Base-by-base conservation (phyloP, 2,797 vertebrate species). In the Pampus argenteus region DNA sequence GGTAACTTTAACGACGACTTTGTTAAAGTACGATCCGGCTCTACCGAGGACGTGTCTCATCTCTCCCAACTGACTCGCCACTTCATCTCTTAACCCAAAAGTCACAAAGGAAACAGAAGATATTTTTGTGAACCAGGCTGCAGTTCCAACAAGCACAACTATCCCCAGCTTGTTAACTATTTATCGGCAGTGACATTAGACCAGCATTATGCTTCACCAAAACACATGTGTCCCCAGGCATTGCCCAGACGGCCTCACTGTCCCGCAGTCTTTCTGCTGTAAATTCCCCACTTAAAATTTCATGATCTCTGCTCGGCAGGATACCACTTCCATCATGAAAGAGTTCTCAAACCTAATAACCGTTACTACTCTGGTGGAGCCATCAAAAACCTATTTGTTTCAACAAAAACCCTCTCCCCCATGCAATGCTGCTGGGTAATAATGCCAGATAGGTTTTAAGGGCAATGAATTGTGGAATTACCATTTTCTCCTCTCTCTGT, bases 261-360 rank as follows among this genome's bases (percentile, higher is more conserved):
- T 93, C 58, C 29, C 72, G 73, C 93, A 87, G 89, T 88, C 92
- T 87, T 94, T 95, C 92, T 93, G 91, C 91, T 93, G 91, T 96
- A 95, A 96, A 96, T 96, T 94, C 94, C 92, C 89, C 92, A 92
- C 92, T 95, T 97, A 95, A 96, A 97, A 96, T 95, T 97, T 98
- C 94, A 98, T 97, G 95, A 95, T 94, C 92, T 94, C 93, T 91
- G 95, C 95, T 94, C 95, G 88, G 95, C 94, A 91, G 95, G 95
- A 94, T 91, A 89, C 93, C 94, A 89, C 91, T 91, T 95, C 92
- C 90, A 93, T 95, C 95, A 93, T 90, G 92, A 90, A 93, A 93
- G 94, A 94, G 91, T 95, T 94, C 93, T 95, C 92, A 86, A 94
- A 86, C 90, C 80, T 95, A 95, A 95, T 95, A 96, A 94, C 91